Conservation (phyloP, 2,113 vertebrate species). For the Garra rufa region DNA sequence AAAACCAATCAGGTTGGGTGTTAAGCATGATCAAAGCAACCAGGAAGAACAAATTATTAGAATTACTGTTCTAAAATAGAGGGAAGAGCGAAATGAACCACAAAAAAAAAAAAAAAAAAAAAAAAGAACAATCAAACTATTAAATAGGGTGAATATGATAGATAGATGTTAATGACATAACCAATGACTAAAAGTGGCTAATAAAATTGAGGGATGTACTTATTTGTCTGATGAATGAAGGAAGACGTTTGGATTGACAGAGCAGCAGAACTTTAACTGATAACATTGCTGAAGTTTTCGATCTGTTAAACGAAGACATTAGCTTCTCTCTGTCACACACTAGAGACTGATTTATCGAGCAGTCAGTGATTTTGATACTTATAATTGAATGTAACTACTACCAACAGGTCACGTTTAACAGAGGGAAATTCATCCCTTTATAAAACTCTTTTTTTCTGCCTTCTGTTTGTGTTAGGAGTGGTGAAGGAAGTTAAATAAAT, state of each 20-base stretch:
- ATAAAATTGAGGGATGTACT: neutral
- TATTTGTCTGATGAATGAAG: neutral
- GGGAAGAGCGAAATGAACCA: neutral
- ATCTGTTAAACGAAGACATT: slow-evolving; percentile 9
- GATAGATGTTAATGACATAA: neutral
- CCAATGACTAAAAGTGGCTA: neutral
- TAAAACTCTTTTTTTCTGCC: neutral
- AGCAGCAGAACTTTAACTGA: neutral
- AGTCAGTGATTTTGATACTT: neutral
- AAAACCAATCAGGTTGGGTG: slow-evolving; percentile 61
- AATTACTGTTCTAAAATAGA: neutral
- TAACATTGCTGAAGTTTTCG: neutral
- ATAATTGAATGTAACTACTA: neutral
- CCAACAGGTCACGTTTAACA: neutral
- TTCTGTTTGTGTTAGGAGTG: slow-evolving; percentile 23
- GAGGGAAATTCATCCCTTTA: neutral
- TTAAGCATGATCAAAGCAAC: slow-evolving; percentile 30
- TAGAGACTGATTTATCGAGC: neutral
- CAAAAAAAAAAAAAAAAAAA: too few relatives aligned
- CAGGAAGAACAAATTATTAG: slow-evolving; percentile 8
- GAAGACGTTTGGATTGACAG: neutral
- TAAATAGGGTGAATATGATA: neutral
- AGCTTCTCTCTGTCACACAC: neutral
- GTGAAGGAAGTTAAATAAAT: slow-evolving; percentile 16
- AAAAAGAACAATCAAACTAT: neutral